These are phyloP conservation scores for Trachelus troglodyta DNA, from an alignment of 2,888 invertebrate genomes.

Conservation along the genomic window DNA sequence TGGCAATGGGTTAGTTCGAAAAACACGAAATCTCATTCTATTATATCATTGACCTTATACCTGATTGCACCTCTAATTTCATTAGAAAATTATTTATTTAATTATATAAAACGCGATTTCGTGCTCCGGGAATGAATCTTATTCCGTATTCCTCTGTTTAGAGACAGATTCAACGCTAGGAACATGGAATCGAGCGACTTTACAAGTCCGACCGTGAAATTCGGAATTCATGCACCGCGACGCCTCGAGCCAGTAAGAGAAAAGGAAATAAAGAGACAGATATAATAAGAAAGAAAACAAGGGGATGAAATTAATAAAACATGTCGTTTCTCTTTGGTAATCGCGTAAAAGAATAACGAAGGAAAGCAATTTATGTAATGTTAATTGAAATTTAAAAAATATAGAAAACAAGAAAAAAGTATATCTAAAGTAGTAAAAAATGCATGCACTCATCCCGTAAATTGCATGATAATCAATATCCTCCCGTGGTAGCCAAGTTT, in stretches of 20 bases:
- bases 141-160: background rate
- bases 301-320: constrained; percentile 17
- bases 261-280: constrained; percentile 23
- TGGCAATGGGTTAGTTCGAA: background rate
- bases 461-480: background rate
- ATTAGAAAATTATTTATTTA: background rate
- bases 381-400: constrained; percentile 7
- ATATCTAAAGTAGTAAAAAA: background rate
- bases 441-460: background rate
- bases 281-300: constrained; percentile 20
- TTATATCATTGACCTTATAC: background rate
- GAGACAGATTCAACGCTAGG: background rate
- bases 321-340: background rate
- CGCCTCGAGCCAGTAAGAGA: background rate
- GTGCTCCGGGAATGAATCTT: background rate
- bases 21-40: background rate
- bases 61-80: background rate
- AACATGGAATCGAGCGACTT: background rate
- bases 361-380: background rate
- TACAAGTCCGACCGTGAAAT: background rate
- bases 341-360: background rate
- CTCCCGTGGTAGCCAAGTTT: background rate
- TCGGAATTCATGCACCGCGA: background rate
- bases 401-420: background rate
- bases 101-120: background rate